Evolutionary conservation across 2,797 vertebrate genomes (phyloP).

Genomic region (Pagetopsis macropterus): DNA sequence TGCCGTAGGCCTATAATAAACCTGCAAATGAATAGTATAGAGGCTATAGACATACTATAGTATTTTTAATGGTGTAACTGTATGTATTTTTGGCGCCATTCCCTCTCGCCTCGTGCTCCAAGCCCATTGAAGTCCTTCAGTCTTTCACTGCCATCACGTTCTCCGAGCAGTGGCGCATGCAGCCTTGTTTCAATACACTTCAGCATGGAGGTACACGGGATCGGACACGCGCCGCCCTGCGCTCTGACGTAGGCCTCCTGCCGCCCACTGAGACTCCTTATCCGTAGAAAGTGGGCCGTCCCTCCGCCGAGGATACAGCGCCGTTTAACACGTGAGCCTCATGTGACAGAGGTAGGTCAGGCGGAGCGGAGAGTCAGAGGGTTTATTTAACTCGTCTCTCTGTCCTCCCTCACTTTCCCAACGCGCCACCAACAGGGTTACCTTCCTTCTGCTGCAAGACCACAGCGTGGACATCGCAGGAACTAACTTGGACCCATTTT

Average conservation of each 20-base stretch:
- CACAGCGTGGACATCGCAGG: slow-evolving; percentile 39
- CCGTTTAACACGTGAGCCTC: slow-evolving; percentile 95
- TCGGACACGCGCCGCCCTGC: slow-evolving; percentile 56
- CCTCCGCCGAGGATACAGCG: slow-evolving; percentile 78
- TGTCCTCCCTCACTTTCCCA: slow-evolving; percentile 90
- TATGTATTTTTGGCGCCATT: background rate
- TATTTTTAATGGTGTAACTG: background rate
- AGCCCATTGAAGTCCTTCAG: slow-evolving; percentile 20
- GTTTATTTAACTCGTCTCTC: slow-evolving; percentile 91
- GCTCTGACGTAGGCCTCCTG: slow-evolving; percentile 60
- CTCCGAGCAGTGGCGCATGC: slow-evolving; percentile 26
- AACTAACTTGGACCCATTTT: slow-evolving; percentile 25
- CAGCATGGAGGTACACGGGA: slow-evolving; percentile 84
- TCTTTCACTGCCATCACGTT: slow-evolving; percentile 51
- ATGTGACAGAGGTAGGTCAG: slow-evolving; percentile 91
- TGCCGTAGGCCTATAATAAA: background rate
- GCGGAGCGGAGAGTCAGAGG: slow-evolving; percentile 88
- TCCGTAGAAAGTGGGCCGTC: slow-evolving; percentile 67
- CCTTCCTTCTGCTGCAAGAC: slow-evolving; percentile 45
- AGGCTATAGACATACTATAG: too few species aligned
- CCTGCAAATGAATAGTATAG: too few species aligned
- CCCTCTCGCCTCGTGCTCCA: slow-evolving; percentile 12
- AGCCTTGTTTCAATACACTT: slow-evolving; percentile 75
- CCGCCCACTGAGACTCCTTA: slow-evolving; percentile 62
- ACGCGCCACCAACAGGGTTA: slow-evolving; percentile 63